Base-by-base conservation (phyloP, 2,797 vertebrate species). In the Hippoglossus hippoglossus region DNA sequence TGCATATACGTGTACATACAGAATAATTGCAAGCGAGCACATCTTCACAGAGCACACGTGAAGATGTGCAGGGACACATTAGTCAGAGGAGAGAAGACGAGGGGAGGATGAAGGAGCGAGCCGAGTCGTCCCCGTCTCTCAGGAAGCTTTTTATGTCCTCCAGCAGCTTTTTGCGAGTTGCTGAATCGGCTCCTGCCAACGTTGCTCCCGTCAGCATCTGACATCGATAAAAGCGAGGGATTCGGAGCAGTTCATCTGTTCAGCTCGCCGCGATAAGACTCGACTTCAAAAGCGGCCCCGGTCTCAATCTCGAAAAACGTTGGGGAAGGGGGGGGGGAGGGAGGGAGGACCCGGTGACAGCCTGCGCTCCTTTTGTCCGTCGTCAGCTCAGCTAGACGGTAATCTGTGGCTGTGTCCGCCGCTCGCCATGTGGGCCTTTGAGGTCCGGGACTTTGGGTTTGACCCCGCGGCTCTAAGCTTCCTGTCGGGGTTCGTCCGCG, bases 201-300 rank as follows among this genome's bases (percentile, higher is more conserved):
- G 50, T 60, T 59, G 63, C 74, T 67, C 66, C 76, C 64, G 83
- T 87, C 86, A 72, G 73, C 58, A 68, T 77, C 65, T 81, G 75
- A 90, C 89, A 49, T 79, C 75, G 89, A 91, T 85, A 84, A 89
- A 81, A 81, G 75, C 28, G 21, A 75, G 67, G 75, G 36, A 73
- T 68, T 74, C 58, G 31, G 73, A 80, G 77, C 64, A 5, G 77
- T 68, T 86, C 80, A 74, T 82, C 77, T 77, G 76, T 55, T 75
- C 66, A 0, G 65, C 85, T 63, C 39, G 25, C 59, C 63, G 26
- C 52, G 83, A 87, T 88, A 90, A 91, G 77, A 66, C 75, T 66
- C 69, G 0, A 67, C 82, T 85, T 86, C 65, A 80, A 73, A 82
- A 56, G 28, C 0, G 22, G 6, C 57, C 5, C 6, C 3, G 46